phyloP scores from a whole-genome alignment of 1,140 invertebrate genomes.

The Heliconius congener region DNA sequence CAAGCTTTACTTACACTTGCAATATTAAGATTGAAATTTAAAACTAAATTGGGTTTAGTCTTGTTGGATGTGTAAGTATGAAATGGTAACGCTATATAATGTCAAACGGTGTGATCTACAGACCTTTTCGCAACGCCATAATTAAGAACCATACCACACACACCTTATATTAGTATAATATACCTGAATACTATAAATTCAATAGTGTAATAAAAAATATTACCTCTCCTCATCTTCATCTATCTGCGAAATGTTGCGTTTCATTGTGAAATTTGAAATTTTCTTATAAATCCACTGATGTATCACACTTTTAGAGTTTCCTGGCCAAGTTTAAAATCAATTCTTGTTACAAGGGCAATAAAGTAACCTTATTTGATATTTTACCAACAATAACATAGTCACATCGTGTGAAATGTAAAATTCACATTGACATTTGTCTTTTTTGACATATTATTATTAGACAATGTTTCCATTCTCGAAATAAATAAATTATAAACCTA shows the following conservation, averaged over 20 bases:
- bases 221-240: constrained; percentile 57
- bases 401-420: neutral
- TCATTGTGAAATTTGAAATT: constrained; percentile 41
- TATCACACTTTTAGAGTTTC: neutral
- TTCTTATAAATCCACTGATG: neutral
- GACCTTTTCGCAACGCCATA: too few relatives aligned
- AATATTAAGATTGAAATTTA: too few relatives aligned
- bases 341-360: neutral
- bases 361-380: neutral
- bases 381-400: neutral
- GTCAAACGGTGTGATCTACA: too few relatives aligned
- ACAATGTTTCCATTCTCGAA: neutral
- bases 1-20: too few relatives aligned
- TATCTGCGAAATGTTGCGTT: constrained; percentile 44
- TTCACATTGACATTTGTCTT: constrained; percentile 4
- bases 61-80: too few relatives aligned
- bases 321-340: neutral
- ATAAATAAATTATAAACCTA: neutral
- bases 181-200: too few relatives aligned
- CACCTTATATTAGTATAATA: too few relatives aligned
- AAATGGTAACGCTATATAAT: too few relatives aligned
- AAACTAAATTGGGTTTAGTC: too few relatives aligned
- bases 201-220: neutral
- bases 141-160: too few relatives aligned
- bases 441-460: neutral